Evolutionary conservation across 2,113 vertebrate species (phyloP).

Genomic region (Corydoras sp.): DNA sequence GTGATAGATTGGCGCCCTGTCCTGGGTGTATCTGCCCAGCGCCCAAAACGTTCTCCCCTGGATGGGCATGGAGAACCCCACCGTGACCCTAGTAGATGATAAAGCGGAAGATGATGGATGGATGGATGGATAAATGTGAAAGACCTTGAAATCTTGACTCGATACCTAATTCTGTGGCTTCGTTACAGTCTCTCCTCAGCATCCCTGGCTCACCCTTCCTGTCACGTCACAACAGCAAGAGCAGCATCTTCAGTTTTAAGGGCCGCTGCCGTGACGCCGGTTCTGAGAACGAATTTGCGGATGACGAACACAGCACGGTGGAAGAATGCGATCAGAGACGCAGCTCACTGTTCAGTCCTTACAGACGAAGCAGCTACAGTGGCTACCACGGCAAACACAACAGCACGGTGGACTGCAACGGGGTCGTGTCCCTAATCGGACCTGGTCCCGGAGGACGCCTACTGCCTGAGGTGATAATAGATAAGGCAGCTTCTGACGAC

Average conservation of each 20-base stretch:
- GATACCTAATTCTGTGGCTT: neutral
- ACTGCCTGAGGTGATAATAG: conserved; percentile 97
- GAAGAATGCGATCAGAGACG: conserved; percentile 91
- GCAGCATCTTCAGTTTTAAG: conserved; percentile 98
- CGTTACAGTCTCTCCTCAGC: conserved; percentile 85
- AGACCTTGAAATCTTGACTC: too few species aligned
- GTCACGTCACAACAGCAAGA: conserved; percentile 94
- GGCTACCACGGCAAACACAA: conserved; percentile 93
- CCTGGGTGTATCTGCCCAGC: too few species aligned
- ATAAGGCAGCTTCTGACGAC: conserved; percentile 84
- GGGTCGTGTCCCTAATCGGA: conserved; percentile 94
- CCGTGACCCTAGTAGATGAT: too few species aligned
- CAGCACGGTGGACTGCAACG: conserved; percentile 98
- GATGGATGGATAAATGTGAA: too few species aligned
- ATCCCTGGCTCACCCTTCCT: conserved; percentile 95
- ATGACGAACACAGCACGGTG: conserved; percentile 96
- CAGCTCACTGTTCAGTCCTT: conserved; percentile 90
- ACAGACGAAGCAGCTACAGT: conserved; percentile 89
- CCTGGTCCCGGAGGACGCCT: conserved; percentile 87
- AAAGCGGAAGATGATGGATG: too few species aligned
- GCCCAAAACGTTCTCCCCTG: too few species aligned
- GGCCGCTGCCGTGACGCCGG: conserved; percentile 83
- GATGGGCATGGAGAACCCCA: too few species aligned
- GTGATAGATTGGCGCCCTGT: too few species aligned
- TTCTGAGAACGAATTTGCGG: conserved; percentile 94